These are phyloP conservation scores for Podarcis muralis DNA, from an alignment of 2,113 vertebrate genomes.

Conservation along the genomic window DNA sequence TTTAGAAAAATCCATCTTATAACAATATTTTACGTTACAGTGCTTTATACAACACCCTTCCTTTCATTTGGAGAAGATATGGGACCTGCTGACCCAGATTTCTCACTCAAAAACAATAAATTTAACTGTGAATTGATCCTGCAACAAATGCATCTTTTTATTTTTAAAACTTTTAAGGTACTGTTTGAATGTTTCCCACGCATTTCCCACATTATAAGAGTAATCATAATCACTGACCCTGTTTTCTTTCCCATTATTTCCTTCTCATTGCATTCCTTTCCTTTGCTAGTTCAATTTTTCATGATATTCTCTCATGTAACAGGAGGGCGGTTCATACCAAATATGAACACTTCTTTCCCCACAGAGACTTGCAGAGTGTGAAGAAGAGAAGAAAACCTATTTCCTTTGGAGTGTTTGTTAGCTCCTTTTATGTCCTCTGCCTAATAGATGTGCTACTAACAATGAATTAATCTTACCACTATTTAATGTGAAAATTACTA, in stretches of 20 bases:
- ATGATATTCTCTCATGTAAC: not conserved
- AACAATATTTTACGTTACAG: not conserved
- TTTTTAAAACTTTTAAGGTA: not conserved
- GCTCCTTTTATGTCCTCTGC: conserved; percentile 8
- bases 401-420: not conserved
- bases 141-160: not conserved
- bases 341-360: not conserved
- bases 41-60: not conserved
- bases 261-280: not conserved
- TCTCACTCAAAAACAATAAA: not conserved
- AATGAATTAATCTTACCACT: not conserved
- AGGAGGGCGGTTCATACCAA: not conserved
- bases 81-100: not conserved
- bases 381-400: conserved; percentile 19
- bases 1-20: not conserved
- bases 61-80: not conserved
- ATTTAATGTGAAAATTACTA: conserved; percentile 1
- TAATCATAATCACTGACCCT: not conserved
- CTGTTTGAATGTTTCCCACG: not conserved
- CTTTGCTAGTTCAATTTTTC: not conserved
- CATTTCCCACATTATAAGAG: not conserved
- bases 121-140: not conserved
- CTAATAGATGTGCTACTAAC: not conserved
- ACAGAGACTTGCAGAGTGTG: not conserved
- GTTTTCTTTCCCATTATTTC: not conserved